phyloP scores from a whole-genome alignment of 64 coral and sea anemone species.

The Astreopora myriophthalma region DNA sequence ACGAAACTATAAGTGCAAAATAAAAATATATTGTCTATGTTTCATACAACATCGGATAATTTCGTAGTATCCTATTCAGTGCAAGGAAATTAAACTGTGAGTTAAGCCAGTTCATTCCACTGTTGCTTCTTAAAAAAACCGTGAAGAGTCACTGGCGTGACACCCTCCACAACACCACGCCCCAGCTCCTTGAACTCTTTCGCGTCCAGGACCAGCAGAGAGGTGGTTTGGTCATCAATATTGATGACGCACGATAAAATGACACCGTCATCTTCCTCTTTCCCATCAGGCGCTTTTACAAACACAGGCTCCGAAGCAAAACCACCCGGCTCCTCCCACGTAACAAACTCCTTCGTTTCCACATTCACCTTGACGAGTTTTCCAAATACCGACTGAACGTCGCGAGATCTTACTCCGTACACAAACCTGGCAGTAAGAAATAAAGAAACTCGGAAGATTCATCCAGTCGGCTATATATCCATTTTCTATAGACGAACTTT shows the following conservation, averaged over 20 bases:
- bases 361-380: conserved; percentile 81
- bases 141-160: conserved; percentile 64
- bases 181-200: conserved; percentile 75
- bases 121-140: conserved; percentile 38
- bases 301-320: conserved; percentile 89
- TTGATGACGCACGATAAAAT: conserved; percentile 83
- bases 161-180: conserved; percentile 60
- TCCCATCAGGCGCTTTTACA: conserved; percentile 67
- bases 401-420: conserved; percentile 24
- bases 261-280: conserved; percentile 85
- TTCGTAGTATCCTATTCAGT: too few species aligned
- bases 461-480: neutral
- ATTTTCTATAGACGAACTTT: too few species aligned
- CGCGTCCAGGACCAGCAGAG: conserved; percentile 76
- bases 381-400: neutral
- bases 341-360: conserved; percentile 41
- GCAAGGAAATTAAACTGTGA: neutral
- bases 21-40: too few species aligned
- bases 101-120: neutral
- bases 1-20: too few species aligned
- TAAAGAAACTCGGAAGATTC: neutral
- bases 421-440: conserved; percentile 46
- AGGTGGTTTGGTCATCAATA: conserved; percentile 60
- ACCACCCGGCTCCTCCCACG: conserved; percentile 61
- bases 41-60: too few species aligned